Base-by-base conservation (phyloP, 2,113 vertebrate genomes). In the Notarius lentiginosus region DNA sequence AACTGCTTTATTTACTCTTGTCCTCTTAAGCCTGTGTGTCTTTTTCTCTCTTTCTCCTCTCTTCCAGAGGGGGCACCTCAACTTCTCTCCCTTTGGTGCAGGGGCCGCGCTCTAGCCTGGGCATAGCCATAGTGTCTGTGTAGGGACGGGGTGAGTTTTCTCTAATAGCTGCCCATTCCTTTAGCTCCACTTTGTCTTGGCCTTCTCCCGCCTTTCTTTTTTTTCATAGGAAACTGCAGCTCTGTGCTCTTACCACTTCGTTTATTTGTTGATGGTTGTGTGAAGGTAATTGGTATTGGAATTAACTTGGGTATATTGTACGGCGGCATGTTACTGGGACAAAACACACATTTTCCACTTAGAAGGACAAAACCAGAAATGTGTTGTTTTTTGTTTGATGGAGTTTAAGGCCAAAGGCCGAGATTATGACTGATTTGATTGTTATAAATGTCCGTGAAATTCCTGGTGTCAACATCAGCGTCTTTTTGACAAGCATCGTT, bases 21-120 rank as follows among this genome's bases (percentile, higher is more conserved):
- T 61, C 6, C 22, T 88, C 84, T 90, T 55, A 72, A 77, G 51
- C 10, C 5, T 70, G n/a, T 80, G 27, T 49, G 51, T 83, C 61
- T 63, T 76, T 91, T 68, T 91, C 79, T 92, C 84, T 90, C 66
- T 85, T 90, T 94, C 93, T 80, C 93, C 86, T 87, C 87, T 88
- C 90, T 94, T 94, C 53, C 94, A 96, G 95, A 95, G 95, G 91
- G 91, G 94, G 90, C 95, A 96, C 91, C 95, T 96, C 91, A 95
- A 95, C 94, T 96, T 95, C 93, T 96, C 95, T 91, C 95, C 95
- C 6, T 96, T 95, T 86, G 95, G 95, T 89, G 93, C 94, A 14
- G 95, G 95, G 92, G 95, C 95, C 49, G 95, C 95, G 91, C 94
- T 96, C 91, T 96, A 92, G 94, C 82, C 87, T 49, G 70, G 79